Evolutionary conservation across 2,113 vertebrate genomes (phyloP).

Genomic region (Tichodroma muraria): DNA sequence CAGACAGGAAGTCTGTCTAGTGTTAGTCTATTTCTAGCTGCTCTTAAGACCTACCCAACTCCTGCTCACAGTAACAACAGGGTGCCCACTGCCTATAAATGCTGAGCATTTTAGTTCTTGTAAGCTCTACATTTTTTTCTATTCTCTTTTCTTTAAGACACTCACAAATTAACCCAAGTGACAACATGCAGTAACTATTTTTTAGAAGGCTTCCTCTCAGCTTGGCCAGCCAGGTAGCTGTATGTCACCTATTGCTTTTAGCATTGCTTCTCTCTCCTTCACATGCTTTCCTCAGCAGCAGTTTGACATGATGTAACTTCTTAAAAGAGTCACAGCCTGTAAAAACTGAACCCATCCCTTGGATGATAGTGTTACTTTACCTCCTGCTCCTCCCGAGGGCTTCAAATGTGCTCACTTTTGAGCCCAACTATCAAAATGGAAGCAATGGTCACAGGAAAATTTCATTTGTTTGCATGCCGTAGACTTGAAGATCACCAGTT

Average conservation of each 20-base stretch:
- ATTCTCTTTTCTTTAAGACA: not conserved
- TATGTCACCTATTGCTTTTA: not conserved
- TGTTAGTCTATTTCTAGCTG: not conserved
- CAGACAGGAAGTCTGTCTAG: not conserved
- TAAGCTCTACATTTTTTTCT: not conserved
- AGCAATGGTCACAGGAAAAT: not conserved
- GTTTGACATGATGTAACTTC: not conserved
- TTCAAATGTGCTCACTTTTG: not conserved
- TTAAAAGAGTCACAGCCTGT: not conserved
- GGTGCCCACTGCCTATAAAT: not conserved
- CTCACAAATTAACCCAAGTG: not conserved
- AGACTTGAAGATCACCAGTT: not conserved
- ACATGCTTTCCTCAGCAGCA: not conserved
- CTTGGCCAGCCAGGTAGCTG: not conserved
- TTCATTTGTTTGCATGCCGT: not conserved
- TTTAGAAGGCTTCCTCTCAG: not conserved
- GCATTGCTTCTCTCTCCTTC: not conserved
- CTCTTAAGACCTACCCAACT: not conserved
- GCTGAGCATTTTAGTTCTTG: not conserved
- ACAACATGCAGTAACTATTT: not conserved
- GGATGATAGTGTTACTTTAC: not conserved
- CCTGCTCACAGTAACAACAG: not conserved
- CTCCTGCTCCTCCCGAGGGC: not conserved
- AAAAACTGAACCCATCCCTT: not conserved
- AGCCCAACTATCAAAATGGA: not conserved